Percentiles rank a stretch among this genome's conserved stretches.
phyloP scores from a whole-genome alignment of 92 coral and sea anemone species.

The Zoanthus gigantus region DNA sequence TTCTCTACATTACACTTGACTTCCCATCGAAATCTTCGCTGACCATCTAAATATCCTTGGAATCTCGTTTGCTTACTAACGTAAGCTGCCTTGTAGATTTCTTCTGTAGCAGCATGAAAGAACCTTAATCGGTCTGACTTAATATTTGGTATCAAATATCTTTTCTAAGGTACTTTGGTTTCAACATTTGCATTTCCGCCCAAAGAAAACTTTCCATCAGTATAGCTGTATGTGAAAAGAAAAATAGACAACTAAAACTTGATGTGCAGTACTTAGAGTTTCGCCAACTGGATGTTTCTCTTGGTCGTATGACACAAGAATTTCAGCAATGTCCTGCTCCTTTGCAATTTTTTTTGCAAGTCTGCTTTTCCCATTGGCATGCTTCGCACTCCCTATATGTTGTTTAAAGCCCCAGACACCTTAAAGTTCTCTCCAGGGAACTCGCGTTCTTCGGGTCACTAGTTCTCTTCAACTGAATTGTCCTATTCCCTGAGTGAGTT shows the following conservation, averaged over 20 bases:
- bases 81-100: slow-evolving; percentile 41
- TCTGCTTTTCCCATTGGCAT: slow-evolving; percentile 30
- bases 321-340: slow-evolving; percentile 44
- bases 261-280: slow-evolving; percentile 35
- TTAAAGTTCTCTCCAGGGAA: slow-evolving; percentile 49
- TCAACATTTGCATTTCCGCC: slow-evolving; percentile 15
- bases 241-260: slow-evolving; percentile 23
- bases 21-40: slow-evolving; percentile 37
- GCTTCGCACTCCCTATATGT: slow-evolving; percentile 48
- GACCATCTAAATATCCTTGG: slow-evolving; percentile 51
- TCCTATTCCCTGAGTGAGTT: slow-evolving; percentile 27
- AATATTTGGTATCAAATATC: slow-evolving; percentile 33
- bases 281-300: slow-evolving; percentile 37
- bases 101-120: slow-evolving; percentile 40
- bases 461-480: slow-evolving; percentile 11
- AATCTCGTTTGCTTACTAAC: slow-evolving; percentile 43
- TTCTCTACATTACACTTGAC: slow-evolving; percentile 16
- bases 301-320: slow-evolving; percentile 24
- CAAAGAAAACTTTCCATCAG: slow-evolving; percentile 45
- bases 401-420: slow-evolving; percentile 22
- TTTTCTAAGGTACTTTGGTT: slow-evolving; percentile 37
- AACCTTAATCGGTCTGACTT: slow-evolving; percentile 43
- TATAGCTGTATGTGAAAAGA: slow-evolving; percentile 35
- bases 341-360: slow-evolving; percentile 31
- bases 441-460: slow-evolving; percentile 5